Conservation (phyloP, 2,888 invertebrate species). For the Actias luna region DNA sequence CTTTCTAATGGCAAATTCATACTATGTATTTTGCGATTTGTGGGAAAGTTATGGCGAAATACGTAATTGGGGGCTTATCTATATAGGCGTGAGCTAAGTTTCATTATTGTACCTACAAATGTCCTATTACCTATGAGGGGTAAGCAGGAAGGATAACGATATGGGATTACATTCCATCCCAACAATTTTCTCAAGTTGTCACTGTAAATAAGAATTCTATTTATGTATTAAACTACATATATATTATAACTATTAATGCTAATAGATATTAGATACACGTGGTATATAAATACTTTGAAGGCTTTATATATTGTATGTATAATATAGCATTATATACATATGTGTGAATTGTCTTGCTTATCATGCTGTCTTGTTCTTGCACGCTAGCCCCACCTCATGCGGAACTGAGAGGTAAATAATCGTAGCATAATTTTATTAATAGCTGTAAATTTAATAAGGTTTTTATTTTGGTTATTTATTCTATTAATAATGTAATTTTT, state of each 20-base stretch:
- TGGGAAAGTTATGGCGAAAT: too few species aligned
- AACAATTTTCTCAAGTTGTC: too few species aligned
- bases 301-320: constrained; percentile 12
- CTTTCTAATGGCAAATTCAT: too few species aligned
- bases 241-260: not conserved
- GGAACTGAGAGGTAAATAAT: constrained; percentile 79
- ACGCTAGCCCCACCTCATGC: constrained; percentile 80
- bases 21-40: too few species aligned
- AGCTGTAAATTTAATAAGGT: not conserved
- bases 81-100: too few species aligned
- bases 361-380: constrained; percentile 75
- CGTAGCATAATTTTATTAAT: constrained; percentile 23
- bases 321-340: constrained; percentile 30
- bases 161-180: too few species aligned
- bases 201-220: too few species aligned
- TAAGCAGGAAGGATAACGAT: too few species aligned
- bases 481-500: not conserved
- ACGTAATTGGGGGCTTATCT: too few species aligned
- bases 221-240: not conserved
- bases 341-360: constrained; percentile 62
- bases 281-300: not conserved
- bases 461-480: not conserved
- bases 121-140: too few species aligned
- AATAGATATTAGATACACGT: not conserved
- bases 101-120: too few species aligned